Evolutionary conservation across 2,113 vertebrate genomes (phyloP).

Genomic region (Excalfactoria chinensis): DNA sequence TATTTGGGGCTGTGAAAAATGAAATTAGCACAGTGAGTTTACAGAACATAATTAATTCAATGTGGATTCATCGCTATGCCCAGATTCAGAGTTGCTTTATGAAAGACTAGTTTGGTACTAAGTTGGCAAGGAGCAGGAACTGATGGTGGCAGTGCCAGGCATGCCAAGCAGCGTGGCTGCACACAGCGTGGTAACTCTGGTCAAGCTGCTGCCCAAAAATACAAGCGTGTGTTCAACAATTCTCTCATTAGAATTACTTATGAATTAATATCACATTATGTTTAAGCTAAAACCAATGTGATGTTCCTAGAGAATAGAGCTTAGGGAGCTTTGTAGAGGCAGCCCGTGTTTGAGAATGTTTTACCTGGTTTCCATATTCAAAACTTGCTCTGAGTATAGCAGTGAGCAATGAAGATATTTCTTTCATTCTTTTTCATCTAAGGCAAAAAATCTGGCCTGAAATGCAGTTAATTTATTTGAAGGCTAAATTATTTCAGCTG

Average conservation of each 20-base stretch:
- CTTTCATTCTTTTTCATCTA: background rate
- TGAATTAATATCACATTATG: background rate
- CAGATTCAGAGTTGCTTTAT: background rate
- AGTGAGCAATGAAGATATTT: background rate
- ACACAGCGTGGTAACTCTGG: background rate
- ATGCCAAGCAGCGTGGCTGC: background rate
- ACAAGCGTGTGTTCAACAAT: background rate
- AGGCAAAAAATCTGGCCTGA: background rate
- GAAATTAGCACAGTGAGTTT: background rate
- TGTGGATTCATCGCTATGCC: background rate
- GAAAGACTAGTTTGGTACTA: background rate
- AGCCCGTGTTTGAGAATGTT: background rate
- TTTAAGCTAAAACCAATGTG: background rate
- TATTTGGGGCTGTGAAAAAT: slow-evolving; percentile 54
- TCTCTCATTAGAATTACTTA: background rate
- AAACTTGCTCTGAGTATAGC: background rate
- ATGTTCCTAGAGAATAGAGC: background rate
- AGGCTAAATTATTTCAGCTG: background rate
- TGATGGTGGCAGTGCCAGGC: background rate
- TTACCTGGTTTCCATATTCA: background rate
- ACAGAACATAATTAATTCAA: slow-evolving; percentile 50
- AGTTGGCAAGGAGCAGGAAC: background rate
- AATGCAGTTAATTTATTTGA: background rate
- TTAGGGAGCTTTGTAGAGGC: background rate
- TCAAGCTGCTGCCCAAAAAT: background rate